Percentiles rank a stretch among this genome's conserved stretches.
These are phyloP conservation scores for Oedothorax gibbosus DNA, from an alignment of 1,140 invertebrate species.

Conservation along the genomic window DNA sequence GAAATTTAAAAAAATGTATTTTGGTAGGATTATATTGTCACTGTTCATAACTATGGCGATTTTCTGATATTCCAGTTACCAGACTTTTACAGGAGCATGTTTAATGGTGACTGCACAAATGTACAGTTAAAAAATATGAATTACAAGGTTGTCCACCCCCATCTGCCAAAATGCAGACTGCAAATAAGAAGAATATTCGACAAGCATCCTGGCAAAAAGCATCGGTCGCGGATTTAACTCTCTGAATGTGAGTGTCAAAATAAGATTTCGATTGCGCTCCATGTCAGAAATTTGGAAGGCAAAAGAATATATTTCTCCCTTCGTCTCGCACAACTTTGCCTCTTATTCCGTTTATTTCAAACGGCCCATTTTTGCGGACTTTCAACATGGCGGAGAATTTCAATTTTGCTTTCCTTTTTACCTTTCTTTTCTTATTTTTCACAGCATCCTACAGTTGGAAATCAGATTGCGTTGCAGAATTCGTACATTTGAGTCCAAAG, in stretches of 20 bases:
- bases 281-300: slow-evolving; percentile 42
- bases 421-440: slow-evolving; percentile 11
- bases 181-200: slow-evolving; percentile 19
- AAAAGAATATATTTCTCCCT: slow-evolving; percentile 39
- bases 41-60: too few relatives aligned
- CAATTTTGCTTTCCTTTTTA: slow-evolving; percentile 29
- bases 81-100: too few relatives aligned
- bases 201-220: slow-evolving; percentile 22
- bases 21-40: too few relatives aligned
- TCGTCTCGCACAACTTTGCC: slow-evolving; percentile 45
- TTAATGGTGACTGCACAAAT: too few relatives aligned
- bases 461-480: slow-evolving; percentile 41
- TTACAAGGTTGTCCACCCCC: too few relatives aligned
- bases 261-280: slow-evolving; percentile 51
- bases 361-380: slow-evolving; percentile 53
- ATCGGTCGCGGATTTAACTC: slow-evolving; percentile 27
- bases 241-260: slow-evolving; percentile 33
- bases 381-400: slow-evolving; percentile 28
- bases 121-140: too few relatives aligned
- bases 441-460: slow-evolving; percentile 13
- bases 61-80: too few relatives aligned
- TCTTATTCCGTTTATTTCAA: slow-evolving; percentile 54
- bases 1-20: too few relatives aligned
- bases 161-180: too few relatives aligned
- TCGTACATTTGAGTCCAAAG: slow-evolving; percentile 40